Percentiles rank a stretch among this genome's conserved stretches.
These are phyloP conservation scores for Cataglyphis altisquamis DNA, from an alignment of 2,888 invertebrate genomes.

Conservation along the genomic window DNA sequence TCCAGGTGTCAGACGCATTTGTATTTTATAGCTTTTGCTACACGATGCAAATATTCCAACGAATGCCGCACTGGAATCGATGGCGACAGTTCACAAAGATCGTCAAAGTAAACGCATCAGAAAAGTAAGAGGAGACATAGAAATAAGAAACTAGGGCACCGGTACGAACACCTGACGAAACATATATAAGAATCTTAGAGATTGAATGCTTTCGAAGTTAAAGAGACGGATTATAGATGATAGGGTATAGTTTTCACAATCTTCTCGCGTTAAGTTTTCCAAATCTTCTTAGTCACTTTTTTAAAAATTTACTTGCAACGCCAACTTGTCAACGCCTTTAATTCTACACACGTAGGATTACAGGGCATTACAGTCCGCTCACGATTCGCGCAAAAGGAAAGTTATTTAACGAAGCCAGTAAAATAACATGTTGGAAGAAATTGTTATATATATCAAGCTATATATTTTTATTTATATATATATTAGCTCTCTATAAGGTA, in stretches of 20 bases:
- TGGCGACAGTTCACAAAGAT: conserved; percentile 14
- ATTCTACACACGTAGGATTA: conserved; percentile 8
- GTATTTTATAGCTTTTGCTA: conserved; percentile 6
- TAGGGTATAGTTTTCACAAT: background rate
- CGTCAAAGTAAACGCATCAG: conserved; percentile 14
- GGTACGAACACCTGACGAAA: background rate
- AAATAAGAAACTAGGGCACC: conserved; percentile 26
- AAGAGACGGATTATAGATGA: conserved; percentile 18
- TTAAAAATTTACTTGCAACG: background rate
- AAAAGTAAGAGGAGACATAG: conserved; percentile 1
- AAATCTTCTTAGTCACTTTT: background rate
- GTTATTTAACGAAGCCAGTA: background rate
- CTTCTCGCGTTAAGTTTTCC: background rate
- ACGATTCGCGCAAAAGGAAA: conserved; percentile 7
- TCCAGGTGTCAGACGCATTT: background rate
- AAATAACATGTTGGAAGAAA: background rate
- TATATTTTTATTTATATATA: conserved; percentile 21
- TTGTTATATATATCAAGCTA: background rate
- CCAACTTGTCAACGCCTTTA: background rate
- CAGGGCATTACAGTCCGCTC: conserved; percentile 14
- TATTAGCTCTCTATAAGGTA: background rate
- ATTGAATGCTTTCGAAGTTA: background rate
- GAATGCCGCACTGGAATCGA: conserved; percentile 54
- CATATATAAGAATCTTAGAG: conserved; percentile 23
- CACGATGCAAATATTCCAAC: conserved; percentile 7